Evolutionary conservation across 2,113 vertebrate genomes (phyloP), one percentile per base, ranked within the genome.

Genomic region (Gavialis gangeticus): DNA sequence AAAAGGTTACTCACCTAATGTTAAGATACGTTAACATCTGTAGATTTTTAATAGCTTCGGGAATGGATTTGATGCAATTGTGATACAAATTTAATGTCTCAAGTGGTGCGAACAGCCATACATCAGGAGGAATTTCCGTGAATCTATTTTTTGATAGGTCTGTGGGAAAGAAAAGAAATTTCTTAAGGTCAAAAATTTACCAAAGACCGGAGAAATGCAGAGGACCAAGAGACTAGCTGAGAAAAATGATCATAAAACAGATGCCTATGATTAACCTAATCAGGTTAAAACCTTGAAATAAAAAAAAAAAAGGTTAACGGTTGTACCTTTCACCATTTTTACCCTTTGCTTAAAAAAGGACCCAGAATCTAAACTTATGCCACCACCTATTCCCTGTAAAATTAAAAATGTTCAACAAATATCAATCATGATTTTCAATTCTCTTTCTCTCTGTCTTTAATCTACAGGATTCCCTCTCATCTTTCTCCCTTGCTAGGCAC

Each of bases 21-120:
- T 99, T 99, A 92, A 99, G 98, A 97, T 99, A 99, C 11, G 99
- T 99, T 95, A 99, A 98, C 98, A 99, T 99, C 96, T 99, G 99
- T 78, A 99, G 97, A 93, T 99, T 99, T 98, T 99, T 99, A 92
- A 99, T 99, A 94, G 99, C 98, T 98, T 99, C 99, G 81, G 99
- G 99, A 98, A 99, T 98, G 84, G 98, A 98, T 97, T 99, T 99
- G 97, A 99, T 99, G 97, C 99, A 99, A 97, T 99, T 99, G 98
- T 99, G 99, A 96, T 99, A 99, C 79, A 99, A 98, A 97, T 99
- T 99, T 97, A 99, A 98, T 7, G 99, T 99, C 97, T 99, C 99
- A 16, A 99, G 98, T 1, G 99, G 99, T 34, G 99, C 98, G 85
- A 99, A 99, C 94, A 99, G 95, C 98, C 99, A 99, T 77, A 99